Evolutionary conservation across 2,888 invertebrate genomes (phyloP).

Genomic region (Tipula lateralis): DNA sequence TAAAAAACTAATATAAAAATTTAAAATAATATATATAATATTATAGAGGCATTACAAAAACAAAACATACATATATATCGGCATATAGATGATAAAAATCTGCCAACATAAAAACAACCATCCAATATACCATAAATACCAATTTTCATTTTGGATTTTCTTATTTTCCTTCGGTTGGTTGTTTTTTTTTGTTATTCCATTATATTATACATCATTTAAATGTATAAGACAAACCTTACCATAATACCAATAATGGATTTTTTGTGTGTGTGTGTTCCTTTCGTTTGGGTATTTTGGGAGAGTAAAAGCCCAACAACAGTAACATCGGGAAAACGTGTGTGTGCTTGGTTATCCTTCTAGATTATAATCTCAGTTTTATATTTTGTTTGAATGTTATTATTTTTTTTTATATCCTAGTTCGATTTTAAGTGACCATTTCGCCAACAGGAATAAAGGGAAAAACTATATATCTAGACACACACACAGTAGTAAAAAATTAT

Average conservation of each 20-base stretch:
- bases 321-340: not conserved
- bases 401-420: not conserved
- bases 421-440: not conserved
- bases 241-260: conserved; percentile 34
- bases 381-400: not conserved
- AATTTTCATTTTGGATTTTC: conserved; percentile 32
- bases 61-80: not conserved
- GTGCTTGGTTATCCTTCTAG: not conserved
- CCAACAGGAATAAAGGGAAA: not conserved
- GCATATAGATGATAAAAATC: conserved; percentile 3
- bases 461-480: no score
- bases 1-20: not conserved
- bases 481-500: not conserved
- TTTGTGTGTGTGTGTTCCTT: not conserved
- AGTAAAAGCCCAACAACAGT: conserved; percentile 12
- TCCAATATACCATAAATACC: conserved; percentile 34
- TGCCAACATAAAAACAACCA: conserved; percentile 27
- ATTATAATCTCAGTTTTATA: conserved; percentile 28
- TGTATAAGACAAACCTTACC: conserved; percentile 35
- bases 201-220: conserved; percentile 35
- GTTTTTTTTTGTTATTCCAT: not conserved
- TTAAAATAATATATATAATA: not conserved
- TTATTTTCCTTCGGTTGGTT: not conserved
- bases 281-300: not conserved
- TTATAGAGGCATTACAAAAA: not conserved